These are phyloP conservation scores for Peromyscus attwateri DNA, from an alignment of 2,797 vertebrate species.

Conservation along the genomic window DNA sequence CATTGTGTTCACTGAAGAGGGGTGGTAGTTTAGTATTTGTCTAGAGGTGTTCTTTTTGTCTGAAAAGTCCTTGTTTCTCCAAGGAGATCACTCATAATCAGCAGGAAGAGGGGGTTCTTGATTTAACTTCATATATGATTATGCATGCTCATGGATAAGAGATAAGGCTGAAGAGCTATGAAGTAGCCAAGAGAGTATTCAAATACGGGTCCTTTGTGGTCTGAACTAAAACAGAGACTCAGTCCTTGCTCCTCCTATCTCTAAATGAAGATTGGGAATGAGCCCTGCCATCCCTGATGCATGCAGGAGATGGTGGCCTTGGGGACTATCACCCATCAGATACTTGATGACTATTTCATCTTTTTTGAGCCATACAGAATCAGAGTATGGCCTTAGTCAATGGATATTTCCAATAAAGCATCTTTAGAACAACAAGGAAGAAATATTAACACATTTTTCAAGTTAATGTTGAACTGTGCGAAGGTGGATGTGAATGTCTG, in stretches of 20 bases:
- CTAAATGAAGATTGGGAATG: background rate
- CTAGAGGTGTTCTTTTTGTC: background rate
- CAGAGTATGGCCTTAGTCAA: background rate
- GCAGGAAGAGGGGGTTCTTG: background rate
- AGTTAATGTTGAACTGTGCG: constrained; percentile 68
- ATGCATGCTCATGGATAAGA: background rate
- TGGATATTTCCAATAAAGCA: constrained; percentile 49
- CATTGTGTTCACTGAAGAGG: background rate
- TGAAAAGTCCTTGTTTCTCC: constrained; percentile 24
- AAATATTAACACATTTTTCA: constrained; percentile 74
- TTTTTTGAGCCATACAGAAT: constrained; percentile 44
- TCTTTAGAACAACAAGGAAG: constrained; percentile 55
- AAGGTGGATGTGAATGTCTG: constrained; percentile 30
- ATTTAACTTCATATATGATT: background rate
- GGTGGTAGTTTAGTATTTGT: background rate
- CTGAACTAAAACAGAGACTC: background rate
- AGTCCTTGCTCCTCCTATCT: background rate
- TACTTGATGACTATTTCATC: constrained; percentile 41
- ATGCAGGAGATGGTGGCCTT: constrained; percentile 48
- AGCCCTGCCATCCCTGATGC: background rate
- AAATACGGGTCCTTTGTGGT: background rate
- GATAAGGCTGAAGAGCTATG: background rate
- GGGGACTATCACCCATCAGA: background rate
- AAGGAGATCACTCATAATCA: background rate
- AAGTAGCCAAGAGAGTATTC: background rate